Evolutionary conservation across 2,888 invertebrate species (phyloP).

Genomic region (Dynastes grantii): DNA sequence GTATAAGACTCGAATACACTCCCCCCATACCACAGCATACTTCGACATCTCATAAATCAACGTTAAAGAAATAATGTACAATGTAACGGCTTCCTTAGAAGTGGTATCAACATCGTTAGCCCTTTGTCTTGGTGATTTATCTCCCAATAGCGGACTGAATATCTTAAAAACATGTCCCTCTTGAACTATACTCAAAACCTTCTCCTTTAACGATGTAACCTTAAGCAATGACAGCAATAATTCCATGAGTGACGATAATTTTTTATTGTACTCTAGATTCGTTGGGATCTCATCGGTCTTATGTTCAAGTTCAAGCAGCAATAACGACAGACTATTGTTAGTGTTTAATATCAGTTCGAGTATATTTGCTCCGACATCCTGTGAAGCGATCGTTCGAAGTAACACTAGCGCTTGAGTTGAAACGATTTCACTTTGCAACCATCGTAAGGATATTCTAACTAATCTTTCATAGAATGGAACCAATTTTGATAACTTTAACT

Average conservation of each 20-base stretch:
- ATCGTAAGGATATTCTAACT: slow-evolving; percentile 70
- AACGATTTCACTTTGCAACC: slow-evolving; percentile 71
- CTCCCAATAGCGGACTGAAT: slow-evolving; percentile 68
- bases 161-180: slow-evolving; percentile 68
- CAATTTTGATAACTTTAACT: slow-evolving; percentile 68
- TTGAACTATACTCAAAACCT: slow-evolving; percentile 68
- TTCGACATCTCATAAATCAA: slow-evolving; percentile 71
- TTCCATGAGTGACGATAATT: slow-evolving; percentile 71
- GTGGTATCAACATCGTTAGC: slow-evolving; percentile 60
- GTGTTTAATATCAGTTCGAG: slow-evolving; percentile 62
- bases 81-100: slow-evolving; percentile 68
- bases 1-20: slow-evolving; percentile 68
- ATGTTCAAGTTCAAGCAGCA: slow-evolving; percentile 68
- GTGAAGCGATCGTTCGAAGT: slow-evolving; percentile 68
- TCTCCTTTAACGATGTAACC: slow-evolving; percentile 63
- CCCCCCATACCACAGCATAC: slow-evolving; percentile 70
- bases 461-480: slow-evolving; percentile 68
- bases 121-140: slow-evolving; percentile 57
- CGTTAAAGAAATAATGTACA: slow-evolving; percentile 72
- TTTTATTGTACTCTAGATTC: slow-evolving; percentile 66
- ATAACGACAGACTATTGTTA: slow-evolving; percentile 67
- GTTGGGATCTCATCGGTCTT: slow-evolving; percentile 61
- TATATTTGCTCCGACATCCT: slow-evolving; percentile 57
- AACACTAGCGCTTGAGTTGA: slow-evolving; percentile 70
- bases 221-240: slow-evolving; percentile 70